Percentiles rank a stretch among this genome's conserved stretches.
Evolutionary conservation across 2,797 vertebrate species (phyloP).

Genomic region (Scomberomorus guttatus): DNA sequence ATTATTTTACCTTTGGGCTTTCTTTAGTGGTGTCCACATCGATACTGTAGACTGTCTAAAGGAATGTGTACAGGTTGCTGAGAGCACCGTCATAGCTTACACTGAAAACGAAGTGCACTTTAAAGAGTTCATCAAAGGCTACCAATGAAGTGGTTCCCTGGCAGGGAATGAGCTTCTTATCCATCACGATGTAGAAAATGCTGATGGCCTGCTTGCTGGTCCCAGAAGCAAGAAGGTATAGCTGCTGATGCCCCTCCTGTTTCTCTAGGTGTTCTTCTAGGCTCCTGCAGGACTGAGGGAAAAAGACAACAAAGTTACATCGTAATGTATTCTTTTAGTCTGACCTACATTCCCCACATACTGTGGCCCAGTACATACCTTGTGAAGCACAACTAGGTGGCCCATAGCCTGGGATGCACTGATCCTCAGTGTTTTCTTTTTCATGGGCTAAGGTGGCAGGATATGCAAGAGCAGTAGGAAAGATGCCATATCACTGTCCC

Average conservation of each 20-base stretch:
- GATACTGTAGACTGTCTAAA: slow-evolving; percentile 16
- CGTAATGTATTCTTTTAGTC: not conserved
- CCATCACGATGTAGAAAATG: slow-evolving; percentile 2
- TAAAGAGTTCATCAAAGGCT: slow-evolving; percentile 34
- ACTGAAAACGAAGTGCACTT: slow-evolving; percentile 27
- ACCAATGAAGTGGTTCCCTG: slow-evolving; percentile 22
- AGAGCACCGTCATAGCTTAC: not conserved
- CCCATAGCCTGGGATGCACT: not conserved
- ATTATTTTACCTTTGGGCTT: slow-evolving; percentile 18
- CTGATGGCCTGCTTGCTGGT: slow-evolving; percentile 10
- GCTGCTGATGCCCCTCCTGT: not conserved
- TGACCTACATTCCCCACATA: not conserved
- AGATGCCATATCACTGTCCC: slow-evolving; percentile 19
- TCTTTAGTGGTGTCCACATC: slow-evolving; percentile 29
- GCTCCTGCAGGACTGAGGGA: no score
- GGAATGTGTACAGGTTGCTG: slow-evolving; percentile 30
- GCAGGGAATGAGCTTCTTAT: slow-evolving; percentile 30
- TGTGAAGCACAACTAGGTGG: no score
- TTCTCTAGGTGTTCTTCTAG: not conserved
- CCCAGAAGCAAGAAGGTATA: slow-evolving; percentile 22
- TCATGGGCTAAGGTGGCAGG: slow-evolving; percentile 10
- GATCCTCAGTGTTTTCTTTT: slow-evolving; percentile 32
- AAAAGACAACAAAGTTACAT: no score
- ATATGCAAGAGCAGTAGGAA: slow-evolving; percentile 21
- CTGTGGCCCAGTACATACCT: no score